These are phyloP conservation scores for Zosterops japonicus DNA, from an alignment of 2,113 vertebrate species.

Conservation along the genomic window DNA sequence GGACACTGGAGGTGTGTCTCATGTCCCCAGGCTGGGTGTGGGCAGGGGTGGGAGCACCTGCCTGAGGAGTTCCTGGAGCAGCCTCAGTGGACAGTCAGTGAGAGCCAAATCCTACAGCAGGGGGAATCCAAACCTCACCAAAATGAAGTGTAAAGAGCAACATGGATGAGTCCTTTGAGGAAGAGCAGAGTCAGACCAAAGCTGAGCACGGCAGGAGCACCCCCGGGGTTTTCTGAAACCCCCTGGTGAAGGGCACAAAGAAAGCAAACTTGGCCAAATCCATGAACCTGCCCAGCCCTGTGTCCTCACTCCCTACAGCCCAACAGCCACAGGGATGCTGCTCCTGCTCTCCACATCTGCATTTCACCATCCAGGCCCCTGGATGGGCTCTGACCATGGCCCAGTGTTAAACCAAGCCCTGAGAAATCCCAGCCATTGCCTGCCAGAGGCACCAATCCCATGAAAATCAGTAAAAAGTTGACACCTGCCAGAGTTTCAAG, in stretches of 20 bases:
- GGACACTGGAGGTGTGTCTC: not conserved
- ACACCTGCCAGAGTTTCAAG: not conserved
- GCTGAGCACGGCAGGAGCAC: accelerated
- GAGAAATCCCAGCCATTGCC: not conserved
- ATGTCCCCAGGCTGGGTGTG: not conserved
- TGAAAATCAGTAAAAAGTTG: not conserved
- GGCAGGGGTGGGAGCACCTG: not conserved
- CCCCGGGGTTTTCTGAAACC: not conserved
- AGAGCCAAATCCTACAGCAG: not conserved
- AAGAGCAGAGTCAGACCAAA: not conserved
- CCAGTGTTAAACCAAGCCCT: not conserved
- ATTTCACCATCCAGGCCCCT: not conserved
- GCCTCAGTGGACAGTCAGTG: not conserved
- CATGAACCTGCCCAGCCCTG: not conserved
- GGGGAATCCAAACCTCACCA: not conserved
- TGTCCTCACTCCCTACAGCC: not conserved
- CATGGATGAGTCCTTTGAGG: accelerated
- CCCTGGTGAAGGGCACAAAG: not conserved
- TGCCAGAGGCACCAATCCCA: not conserved
- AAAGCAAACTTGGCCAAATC: not conserved
- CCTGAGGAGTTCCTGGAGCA: not conserved
- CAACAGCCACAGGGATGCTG: not conserved
- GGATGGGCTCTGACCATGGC: accelerated
- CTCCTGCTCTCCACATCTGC: not conserved
- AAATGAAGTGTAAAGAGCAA: not conserved